A percentile compares a stretch with the other conserved stretches of the same genome.
Conservation (phyloP, 2,797 vertebrate genomes). For the Onychomys leucogaster region DNA sequence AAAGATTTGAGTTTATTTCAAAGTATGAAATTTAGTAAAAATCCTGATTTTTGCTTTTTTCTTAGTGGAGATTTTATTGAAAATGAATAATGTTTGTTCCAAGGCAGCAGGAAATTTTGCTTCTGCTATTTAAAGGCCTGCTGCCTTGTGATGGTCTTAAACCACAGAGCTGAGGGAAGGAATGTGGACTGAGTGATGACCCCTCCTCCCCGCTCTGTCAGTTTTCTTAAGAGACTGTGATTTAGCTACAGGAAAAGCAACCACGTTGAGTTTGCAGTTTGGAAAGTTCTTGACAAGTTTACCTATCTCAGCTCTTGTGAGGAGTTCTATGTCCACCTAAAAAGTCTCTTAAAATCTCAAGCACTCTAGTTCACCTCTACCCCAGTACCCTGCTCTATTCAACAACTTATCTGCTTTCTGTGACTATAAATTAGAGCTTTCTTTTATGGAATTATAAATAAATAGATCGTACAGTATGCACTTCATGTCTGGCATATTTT, state of each 20-base stretch:
- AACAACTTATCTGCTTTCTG: neutral
- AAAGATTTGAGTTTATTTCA: neutral
- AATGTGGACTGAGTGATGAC: neutral
- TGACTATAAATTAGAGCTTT: neutral
- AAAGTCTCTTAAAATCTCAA: neutral
- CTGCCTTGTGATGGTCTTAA: neutral
- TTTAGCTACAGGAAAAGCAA: neutral
- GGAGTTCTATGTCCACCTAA: neutral
- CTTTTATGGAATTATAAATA: constrained; percentile 42
- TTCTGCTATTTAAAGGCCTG: neutral
- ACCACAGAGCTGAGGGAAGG: neutral
- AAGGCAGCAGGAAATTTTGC: constrained; percentile 42
- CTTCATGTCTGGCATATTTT: neutral
- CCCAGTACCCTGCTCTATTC: neutral
- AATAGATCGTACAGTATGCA: neutral
- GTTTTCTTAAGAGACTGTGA: constrained; percentile 26
- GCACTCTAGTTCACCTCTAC: neutral
- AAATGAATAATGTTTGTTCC: constrained; percentile 27
- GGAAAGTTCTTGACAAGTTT: neutral
- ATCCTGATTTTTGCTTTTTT: constrained; percentile 26
- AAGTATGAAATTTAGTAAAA: neutral
- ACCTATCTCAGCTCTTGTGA: neutral
- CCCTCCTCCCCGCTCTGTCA: neutral
- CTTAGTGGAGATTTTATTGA: neutral
- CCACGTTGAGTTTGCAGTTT: neutral